A percentile compares a stretch with the other conserved stretches of the same genome.
Evolutionary conservation across 2,797 vertebrate genomes (phyloP).

Genomic region (Chanos chanos): DNA sequence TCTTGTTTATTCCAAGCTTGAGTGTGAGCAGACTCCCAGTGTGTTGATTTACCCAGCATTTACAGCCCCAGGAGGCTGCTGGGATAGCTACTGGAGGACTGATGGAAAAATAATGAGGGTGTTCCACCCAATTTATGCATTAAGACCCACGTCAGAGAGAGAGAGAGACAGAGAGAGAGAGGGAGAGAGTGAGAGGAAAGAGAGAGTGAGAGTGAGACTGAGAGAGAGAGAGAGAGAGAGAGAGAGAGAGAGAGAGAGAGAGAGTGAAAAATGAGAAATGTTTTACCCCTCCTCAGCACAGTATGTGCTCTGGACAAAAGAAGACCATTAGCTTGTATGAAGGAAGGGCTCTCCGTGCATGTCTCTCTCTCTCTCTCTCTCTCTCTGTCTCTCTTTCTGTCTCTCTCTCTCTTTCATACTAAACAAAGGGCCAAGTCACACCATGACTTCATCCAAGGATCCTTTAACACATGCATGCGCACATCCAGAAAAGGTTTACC

Average conservation of each 20-base stretch:
- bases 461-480: too few relatives aligned
- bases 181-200: neutral
- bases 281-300: constrained; percentile 30
- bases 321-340: too few relatives aligned
- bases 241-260: neutral
- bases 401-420: too few relatives aligned
- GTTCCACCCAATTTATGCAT: neutral
- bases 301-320: constrained; percentile 18
- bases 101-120: neutral
- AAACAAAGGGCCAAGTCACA: neutral
- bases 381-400: too few relatives aligned
- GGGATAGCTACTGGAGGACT: neutral
- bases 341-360: too few relatives aligned
- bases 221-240: neutral
- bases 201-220: neutral
- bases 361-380: too few relatives aligned
- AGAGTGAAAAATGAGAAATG: neutral
- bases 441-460: neutral
- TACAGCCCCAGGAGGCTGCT: too few relatives aligned
- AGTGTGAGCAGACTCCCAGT: too few relatives aligned
- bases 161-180: neutral
- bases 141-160: neutral
- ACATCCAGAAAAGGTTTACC: too few relatives aligned
- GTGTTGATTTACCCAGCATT: too few relatives aligned
- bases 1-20: too few relatives aligned